phyloP scores from a whole-genome alignment of 2,113 vertebrate species.

The Ceyx melanurus region DNA sequence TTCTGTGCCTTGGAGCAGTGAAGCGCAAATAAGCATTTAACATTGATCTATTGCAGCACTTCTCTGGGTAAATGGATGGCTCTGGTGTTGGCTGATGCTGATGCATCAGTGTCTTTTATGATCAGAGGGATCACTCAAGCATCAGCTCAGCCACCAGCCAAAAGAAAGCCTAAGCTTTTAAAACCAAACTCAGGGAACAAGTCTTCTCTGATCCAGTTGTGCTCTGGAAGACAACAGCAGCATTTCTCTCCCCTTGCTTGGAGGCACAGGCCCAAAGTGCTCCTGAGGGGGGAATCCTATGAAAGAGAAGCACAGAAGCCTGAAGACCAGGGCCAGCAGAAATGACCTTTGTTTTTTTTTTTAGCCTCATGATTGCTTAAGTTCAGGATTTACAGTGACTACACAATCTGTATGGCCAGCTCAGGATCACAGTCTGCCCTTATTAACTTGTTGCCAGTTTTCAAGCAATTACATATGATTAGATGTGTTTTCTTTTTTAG shows the following conservation, averaged over 20 bases:
- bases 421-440: not conserved
- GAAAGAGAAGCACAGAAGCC: not conserved
- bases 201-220: not conserved
- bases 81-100: not conserved
- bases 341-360: not conserved
- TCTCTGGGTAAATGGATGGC: slow-evolving; percentile 46
- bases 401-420: not conserved
- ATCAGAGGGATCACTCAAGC: slow-evolving; percentile 21
- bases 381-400: not conserved
- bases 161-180: not conserved
- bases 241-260: not conserved
- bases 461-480: not conserved
- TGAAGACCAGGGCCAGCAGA: not conserved
- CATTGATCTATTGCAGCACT: slow-evolving; percentile 58
- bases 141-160: not conserved
- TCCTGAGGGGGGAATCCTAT: not conserved
- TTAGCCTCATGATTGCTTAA: not conserved
- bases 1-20: slow-evolving; percentile 51
- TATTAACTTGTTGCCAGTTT: not conserved
- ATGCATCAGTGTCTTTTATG: slow-evolving; percentile 39
- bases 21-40: slow-evolving; percentile 56
- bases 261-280: not conserved
- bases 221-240: not conserved
- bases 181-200: not conserved
- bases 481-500: not conserved